Conservation (phyloP, 2,888 invertebrate genomes). For the Sesia bembeciformis region DNA sequence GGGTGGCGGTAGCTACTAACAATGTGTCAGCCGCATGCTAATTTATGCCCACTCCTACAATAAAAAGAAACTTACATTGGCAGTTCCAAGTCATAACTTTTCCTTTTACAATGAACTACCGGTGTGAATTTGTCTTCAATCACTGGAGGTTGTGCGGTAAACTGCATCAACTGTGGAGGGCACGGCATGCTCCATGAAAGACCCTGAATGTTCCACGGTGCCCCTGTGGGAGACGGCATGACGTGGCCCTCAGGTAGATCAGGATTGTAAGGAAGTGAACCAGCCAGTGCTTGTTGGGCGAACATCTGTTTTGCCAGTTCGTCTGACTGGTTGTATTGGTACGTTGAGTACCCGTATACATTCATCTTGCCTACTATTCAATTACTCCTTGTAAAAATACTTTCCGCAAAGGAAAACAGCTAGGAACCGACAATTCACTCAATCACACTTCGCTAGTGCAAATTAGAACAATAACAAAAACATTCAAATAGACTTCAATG, state of each 20-base stretch:
- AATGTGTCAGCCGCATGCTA: no score
- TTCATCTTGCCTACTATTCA: constrained; percentile 32
- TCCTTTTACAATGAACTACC: constrained; percentile 55
- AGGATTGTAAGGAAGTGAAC: constrained; percentile 29
- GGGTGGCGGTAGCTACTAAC: no score
- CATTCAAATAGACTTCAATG: no score
- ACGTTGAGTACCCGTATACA: constrained; percentile 48
- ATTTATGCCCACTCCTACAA: no score
- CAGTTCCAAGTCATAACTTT: constrained; percentile 56
- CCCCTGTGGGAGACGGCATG: constrained; percentile 57
- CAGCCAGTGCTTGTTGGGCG: constrained; percentile 46
- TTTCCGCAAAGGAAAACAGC: no score
- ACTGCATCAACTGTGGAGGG: constrained; percentile 59
- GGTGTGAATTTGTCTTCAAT: constrained; percentile 27
- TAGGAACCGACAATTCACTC: no score
- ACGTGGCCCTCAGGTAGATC: constrained; percentile 32
- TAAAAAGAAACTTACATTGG: constrained; percentile 57
- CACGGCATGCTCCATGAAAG: constrained; percentile 68
- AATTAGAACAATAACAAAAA: no score
- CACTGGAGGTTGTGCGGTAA: constrained; percentile 49
- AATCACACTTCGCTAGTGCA: no score
- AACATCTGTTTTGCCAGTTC: constrained; percentile 56
- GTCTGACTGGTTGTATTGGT: constrained; percentile 48
- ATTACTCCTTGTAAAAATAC: no score
- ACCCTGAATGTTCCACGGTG: constrained; percentile 69